phyloP scores from a whole-genome alignment of 2,888 invertebrate genomes.

The Hyposoter dolosus region DNA sequence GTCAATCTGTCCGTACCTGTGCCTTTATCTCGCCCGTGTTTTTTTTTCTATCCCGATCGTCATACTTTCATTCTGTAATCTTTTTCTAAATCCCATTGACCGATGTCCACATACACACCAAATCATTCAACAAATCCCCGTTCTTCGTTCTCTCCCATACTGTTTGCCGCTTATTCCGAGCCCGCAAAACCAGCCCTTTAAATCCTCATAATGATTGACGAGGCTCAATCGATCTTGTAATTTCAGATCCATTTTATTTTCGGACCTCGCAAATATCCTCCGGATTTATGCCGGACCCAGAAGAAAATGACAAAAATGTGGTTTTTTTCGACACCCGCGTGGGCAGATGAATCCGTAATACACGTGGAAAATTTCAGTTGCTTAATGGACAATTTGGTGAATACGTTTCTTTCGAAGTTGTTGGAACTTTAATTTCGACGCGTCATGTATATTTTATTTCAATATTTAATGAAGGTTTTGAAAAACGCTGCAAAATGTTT shows the following conservation, averaged over 20 bases:
- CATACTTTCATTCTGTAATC: slow-evolving; percentile 56
- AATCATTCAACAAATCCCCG: slow-evolving; percentile 52
- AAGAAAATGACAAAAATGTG: not conserved
- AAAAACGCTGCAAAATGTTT: not conserved
- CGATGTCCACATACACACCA: not conserved
- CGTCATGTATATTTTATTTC: too few species aligned
- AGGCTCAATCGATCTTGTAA: slow-evolving; percentile 24
- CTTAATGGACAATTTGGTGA: not conserved
- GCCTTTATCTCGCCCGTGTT: not conserved
- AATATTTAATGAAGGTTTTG: not conserved
- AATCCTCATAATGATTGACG: slow-evolving; percentile 43
- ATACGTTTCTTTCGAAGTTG: not conserved
- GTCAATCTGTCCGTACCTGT: slow-evolving; percentile 5
- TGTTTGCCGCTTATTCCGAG: slow-evolving; percentile 64
- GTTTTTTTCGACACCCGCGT: not conserved
- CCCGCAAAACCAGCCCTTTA: slow-evolving; percentile 30
- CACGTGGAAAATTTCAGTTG: not conserved
- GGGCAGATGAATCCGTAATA: not conserved
- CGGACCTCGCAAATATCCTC: not conserved
- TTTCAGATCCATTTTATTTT: not conserved
- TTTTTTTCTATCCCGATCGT: slow-evolving; percentile 20
- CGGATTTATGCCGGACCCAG: not conserved
- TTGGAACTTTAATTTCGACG: not conserved
- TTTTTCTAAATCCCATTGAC: slow-evolving; percentile 47
- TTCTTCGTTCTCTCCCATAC: slow-evolving; percentile 22